Evolutionary conservation across 2,113 vertebrate genomes (phyloP).

Genomic region (Asarcornis scutulata): DNA sequence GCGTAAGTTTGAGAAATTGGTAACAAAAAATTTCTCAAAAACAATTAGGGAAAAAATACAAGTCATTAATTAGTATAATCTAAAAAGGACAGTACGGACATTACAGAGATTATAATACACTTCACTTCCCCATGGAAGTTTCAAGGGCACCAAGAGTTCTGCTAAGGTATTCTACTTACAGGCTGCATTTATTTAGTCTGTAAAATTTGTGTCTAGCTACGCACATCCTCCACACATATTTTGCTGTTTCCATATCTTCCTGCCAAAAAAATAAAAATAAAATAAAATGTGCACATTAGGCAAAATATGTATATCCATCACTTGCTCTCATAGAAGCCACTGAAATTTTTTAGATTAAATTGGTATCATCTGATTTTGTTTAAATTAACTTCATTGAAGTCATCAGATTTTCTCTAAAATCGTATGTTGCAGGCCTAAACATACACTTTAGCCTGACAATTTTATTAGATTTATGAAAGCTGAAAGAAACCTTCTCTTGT

Average conservation of each 20-base stretch:
- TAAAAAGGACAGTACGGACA: neutral
- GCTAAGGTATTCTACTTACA: slow-evolving; percentile 84
- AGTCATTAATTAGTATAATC: neutral
- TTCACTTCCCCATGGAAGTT: neutral
- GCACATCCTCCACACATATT: slow-evolving; percentile 97
- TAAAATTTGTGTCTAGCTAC: slow-evolving; percentile 97
- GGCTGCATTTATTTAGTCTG: slow-evolving; percentile 92
- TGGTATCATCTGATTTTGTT: rapidly evolving
- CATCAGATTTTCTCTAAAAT: neutral
- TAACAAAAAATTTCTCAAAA: neutral
- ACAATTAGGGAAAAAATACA: neutral
- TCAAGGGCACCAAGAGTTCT: neutral
- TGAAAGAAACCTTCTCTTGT: neutral
- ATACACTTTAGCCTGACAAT: neutral
- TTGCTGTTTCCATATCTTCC: slow-evolving; percentile 99
- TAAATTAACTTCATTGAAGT: neutral
- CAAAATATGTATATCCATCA: neutral
- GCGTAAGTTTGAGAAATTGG: neutral
- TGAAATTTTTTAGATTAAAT: neutral
- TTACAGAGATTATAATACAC: neutral
- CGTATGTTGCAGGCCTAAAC: neutral
- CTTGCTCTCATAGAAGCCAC: neutral
- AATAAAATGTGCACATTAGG: neutral
- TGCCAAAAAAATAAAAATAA: slow-evolving; percentile 69
- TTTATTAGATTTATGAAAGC: neutral